These are phyloP conservation scores for Daktulosphaira vitifoliae DNA, from an alignment of 1,140 invertebrate genomes.

Conservation along the genomic window DNA sequence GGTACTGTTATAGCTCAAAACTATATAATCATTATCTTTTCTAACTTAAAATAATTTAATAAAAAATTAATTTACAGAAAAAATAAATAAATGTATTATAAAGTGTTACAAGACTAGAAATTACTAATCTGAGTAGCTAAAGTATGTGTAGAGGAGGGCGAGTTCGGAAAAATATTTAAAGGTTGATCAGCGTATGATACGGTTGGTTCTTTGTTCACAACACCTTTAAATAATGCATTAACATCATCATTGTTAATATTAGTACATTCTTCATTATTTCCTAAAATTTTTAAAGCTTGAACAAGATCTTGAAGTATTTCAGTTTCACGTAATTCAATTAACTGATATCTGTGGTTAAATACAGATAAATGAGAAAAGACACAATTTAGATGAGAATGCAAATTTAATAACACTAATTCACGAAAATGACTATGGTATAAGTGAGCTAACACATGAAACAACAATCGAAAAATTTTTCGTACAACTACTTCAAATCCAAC, in stretches of 20 bases:
- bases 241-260: background rate
- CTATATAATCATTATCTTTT: too few species aligned
- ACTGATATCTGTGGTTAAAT: conserved; percentile 73
- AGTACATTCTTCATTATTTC: background rate
- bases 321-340: conserved; percentile 91
- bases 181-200: conserved; percentile 22
- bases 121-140: conserved; percentile 20
- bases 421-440: conserved; percentile 96
- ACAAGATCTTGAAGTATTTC: conserved; percentile 84
- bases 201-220: conserved; percentile 19
- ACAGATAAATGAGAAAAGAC: conserved; percentile 93
- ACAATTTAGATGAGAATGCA: conserved; percentile 91
- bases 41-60: too few species aligned
- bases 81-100: background rate
- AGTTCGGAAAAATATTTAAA: conserved; percentile 16
- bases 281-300: conserved; percentile 51
- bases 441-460: conserved; percentile 96
- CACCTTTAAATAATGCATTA: background rate
- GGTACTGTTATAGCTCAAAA: too few species aligned
- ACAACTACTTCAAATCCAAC: conserved; percentile 87
- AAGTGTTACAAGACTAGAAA: conserved; percentile 13
- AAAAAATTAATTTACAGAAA: background rate
- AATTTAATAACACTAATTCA: conserved; percentile 81
- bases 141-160: conserved; percentile 4
- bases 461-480: conserved; percentile 87